Evolutionary conservation across 2,113 vertebrate genomes (phyloP).

Genomic region (Hyperopisus bebe): DNA sequence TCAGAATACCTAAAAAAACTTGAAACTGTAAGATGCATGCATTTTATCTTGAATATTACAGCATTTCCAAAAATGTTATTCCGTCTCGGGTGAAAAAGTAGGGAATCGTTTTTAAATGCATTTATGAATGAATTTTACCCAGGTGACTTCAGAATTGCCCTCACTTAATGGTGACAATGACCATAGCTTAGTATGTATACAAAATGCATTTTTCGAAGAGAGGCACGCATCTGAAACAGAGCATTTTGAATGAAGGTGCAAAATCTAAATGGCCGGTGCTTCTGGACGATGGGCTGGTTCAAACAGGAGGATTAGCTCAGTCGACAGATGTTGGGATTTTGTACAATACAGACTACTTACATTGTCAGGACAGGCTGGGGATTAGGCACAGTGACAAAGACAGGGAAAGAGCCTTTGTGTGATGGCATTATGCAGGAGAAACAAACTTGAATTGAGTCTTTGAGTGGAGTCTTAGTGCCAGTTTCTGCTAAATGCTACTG

Average conservation of each 20-base stretch:
- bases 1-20: background rate
- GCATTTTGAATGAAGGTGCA: background rate
- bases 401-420: background rate
- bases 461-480: background rate
- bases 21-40: background rate
- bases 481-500: background rate
- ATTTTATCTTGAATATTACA: background rate
- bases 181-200: background rate
- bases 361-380: background rate
- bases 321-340: background rate
- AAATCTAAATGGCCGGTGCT: background rate
- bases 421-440: background rate
- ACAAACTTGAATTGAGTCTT: background rate
- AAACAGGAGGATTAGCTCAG: background rate
- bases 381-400: background rate
- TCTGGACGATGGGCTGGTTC: background rate
- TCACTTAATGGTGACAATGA: background rate
- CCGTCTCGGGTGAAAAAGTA: background rate
- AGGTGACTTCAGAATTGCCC: background rate
- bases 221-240: background rate
- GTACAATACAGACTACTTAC: slow-evolving; percentile 1
- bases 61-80: background rate
- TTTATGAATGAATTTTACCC: background rate
- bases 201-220: background rate
- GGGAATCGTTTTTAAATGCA: background rate